These are phyloP conservation scores for Sparus aurata DNA, from an alignment of 2,797 vertebrate genomes.

Conservation along the genomic window DNA sequence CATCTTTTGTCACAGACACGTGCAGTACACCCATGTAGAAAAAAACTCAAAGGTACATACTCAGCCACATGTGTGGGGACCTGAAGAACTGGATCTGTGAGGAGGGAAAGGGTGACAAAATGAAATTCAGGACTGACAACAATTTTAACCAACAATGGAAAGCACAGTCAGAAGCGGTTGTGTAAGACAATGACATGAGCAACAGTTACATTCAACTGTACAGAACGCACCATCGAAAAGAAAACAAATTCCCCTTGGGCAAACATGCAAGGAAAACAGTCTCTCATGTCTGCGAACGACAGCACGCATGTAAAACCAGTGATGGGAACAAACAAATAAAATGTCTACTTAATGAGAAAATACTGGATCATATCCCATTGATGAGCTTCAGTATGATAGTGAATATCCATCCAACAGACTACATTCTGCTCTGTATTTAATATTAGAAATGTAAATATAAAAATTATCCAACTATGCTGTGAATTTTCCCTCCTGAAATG, in stretches of 20 bases:
- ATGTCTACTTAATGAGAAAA: neutral
- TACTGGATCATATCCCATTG: neutral
- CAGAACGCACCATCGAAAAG: conserved; percentile 57
- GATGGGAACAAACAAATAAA: neutral
- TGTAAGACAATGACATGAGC: conserved; percentile 36
- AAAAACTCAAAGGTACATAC: conserved; percentile 86
- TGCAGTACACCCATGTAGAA: neutral
- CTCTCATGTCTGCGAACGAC: conserved; percentile 19
- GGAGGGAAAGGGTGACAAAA: conserved; percentile 47
- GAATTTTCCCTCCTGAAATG: neutral
- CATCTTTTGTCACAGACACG: conserved; percentile 38
- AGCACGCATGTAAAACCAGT: neutral
- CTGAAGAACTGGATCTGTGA: conserved; percentile 98
- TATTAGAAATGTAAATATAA: conserved; percentile 2
- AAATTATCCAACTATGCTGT: neutral
- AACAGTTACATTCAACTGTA: conserved; percentile 7
- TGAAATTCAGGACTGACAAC: conserved; percentile 56
- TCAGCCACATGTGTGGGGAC: conserved; percentile 96
- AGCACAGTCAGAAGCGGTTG: conserved; percentile 23
- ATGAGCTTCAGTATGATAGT: neutral
- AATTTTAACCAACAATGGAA: conserved; percentile 43
- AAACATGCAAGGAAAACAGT: conserved; percentile 53
- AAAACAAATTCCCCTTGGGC: neutral
- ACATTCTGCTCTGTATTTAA: neutral
- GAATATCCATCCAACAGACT: neutral